Conservation (phyloP, 2,113 vertebrate genomes). For the Paedocypris sp. region DNA sequence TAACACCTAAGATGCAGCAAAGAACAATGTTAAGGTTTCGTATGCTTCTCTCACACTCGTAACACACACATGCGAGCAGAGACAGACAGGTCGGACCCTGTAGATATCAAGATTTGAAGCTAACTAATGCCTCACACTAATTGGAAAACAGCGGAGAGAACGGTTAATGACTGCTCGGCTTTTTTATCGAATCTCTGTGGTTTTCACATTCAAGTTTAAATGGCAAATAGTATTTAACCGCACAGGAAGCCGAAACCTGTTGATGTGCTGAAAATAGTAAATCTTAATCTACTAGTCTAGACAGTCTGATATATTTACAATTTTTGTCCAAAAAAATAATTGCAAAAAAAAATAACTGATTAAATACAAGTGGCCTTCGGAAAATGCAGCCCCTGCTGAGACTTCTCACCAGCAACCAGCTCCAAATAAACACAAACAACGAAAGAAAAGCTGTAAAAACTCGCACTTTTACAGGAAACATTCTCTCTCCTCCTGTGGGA, state of each 20-base stretch:
- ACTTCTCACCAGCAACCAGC: not conserved
- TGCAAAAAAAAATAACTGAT: not conserved
- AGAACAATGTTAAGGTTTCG: not conserved
- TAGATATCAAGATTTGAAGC: slow-evolving; percentile 12
- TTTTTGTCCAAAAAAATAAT: too few relatives aligned
- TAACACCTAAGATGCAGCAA: slow-evolving; percentile 13
- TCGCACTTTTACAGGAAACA: slow-evolving; percentile 35
- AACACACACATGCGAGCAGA: not conserved
- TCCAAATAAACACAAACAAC: slow-evolving; percentile 7
- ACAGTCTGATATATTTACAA: too few relatives aligned
- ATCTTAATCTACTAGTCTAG: too few relatives aligned
- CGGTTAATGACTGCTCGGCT: slow-evolving; percentile 20
- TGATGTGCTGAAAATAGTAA: too few relatives aligned
- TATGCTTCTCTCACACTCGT: not conserved
- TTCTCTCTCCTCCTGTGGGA: slow-evolving; percentile 15
- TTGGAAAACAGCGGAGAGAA: slow-evolving; percentile 20
- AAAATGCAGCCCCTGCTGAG: not conserved
- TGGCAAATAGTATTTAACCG: not conserved
- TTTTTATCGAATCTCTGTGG: slow-evolving; percentile 4
- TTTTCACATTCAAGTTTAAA: not conserved
- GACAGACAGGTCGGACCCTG: slow-evolving; percentile 4
- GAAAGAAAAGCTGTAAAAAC: slow-evolving; percentile 15
- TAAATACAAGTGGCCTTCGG: not conserved
- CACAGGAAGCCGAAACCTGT: too few relatives aligned
- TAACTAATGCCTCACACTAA: slow-evolving; percentile 20